Percentiles rank a stretch among this genome's conserved stretches.
phyloP scores from a whole-genome alignment of 2,888 invertebrate genomes.

The Drosophila koepferae region DNA sequence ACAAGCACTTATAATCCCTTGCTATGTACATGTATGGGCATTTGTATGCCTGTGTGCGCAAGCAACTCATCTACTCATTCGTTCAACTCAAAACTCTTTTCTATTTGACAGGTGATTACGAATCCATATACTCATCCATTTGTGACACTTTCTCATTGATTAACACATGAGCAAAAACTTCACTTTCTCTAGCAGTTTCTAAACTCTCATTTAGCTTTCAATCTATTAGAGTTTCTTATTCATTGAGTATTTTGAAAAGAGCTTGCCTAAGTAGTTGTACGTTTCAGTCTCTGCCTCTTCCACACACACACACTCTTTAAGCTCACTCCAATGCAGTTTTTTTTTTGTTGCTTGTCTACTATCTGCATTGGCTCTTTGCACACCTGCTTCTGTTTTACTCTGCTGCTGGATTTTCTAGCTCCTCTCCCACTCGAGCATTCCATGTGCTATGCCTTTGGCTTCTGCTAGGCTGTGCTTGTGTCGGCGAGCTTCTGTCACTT shows the following conservation, averaged over 20 bases:
- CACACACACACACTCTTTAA: neutral
- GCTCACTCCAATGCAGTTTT: neutral
- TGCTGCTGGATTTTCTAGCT: neutral
- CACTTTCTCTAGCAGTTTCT: neutral
- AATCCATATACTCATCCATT: neutral
- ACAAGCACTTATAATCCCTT: too few relatives aligned
- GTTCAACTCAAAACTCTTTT: too few relatives aligned
- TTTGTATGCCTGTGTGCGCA: too few relatives aligned
- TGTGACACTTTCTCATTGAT: neutral
- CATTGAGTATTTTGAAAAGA: slow-evolving; percentile 1
- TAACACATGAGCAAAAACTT: neutral
- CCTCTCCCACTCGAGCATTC: neutral
- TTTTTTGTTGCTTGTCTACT: neutral
- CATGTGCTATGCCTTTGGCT: slow-evolving; percentile 7
- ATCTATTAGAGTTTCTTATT: slow-evolving; percentile 9
- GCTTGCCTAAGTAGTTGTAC: neutral
- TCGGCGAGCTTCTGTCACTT: slow-evolving; percentile 65
- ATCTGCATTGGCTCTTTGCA: slow-evolving; percentile 21
- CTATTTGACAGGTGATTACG: neutral
- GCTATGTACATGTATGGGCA: too few relatives aligned
- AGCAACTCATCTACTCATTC: too few relatives aligned
- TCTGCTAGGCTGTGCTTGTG: slow-evolving; percentile 24
- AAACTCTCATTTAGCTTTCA: neutral
- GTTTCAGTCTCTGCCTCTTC: neutral
- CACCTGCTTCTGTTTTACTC: slow-evolving; percentile 15